phyloP scores from a whole-genome alignment of 2,797 vertebrate genomes.

The Pangasius larnaudii region DNA sequence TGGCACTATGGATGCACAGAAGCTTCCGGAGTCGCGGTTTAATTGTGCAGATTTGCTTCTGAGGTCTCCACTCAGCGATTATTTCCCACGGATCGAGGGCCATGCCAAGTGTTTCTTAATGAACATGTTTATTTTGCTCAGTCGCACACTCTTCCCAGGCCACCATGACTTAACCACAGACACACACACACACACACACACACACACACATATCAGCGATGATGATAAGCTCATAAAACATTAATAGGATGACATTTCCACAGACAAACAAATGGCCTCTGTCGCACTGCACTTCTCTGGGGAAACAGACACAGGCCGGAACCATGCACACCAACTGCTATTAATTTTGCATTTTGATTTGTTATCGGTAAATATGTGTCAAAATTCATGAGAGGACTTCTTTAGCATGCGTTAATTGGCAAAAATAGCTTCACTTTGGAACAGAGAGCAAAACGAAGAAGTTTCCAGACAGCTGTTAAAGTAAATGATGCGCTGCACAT shows the following conservation, averaged over 20 bases:
- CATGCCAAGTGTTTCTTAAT: slow-evolving; percentile 61
- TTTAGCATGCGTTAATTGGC: slow-evolving; percentile 69
- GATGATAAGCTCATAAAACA: slow-evolving; percentile 70
- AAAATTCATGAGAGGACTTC: slow-evolving; percentile 71
- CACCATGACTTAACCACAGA: slow-evolving; percentile 47
- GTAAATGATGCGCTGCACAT: slow-evolving; percentile 17
- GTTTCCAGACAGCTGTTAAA: slow-evolving; percentile 21
- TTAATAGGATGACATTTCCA: slow-evolving; percentile 54
- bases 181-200: slow-evolving; percentile 62
- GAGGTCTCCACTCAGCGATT: slow-evolving; percentile 55
- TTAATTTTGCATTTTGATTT: slow-evolving; percentile 71
- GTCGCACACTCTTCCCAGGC: slow-evolving; percentile 54
- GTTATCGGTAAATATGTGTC: slow-evolving; percentile 76
- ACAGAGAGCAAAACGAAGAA: background rate
- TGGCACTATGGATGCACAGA: background rate
- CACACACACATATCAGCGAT: slow-evolving; percentile 62
- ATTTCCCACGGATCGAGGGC: slow-evolving; percentile 62
- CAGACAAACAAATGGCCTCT: slow-evolving; percentile 46
- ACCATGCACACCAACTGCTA: slow-evolving; percentile 54
- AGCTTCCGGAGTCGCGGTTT: slow-evolving; percentile 18
- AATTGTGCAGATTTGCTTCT: background rate
- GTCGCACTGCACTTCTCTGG: slow-evolving; percentile 33
- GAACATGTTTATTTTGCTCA: slow-evolving; percentile 58
- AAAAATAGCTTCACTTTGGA: slow-evolving; percentile 54
- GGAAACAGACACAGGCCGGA: slow-evolving; percentile 14